These are phyloP conservation scores for Dendronephthya gigantea DNA, from an alignment of 64 coral and sea anemone genomes.

Conservation along the genomic window DNA sequence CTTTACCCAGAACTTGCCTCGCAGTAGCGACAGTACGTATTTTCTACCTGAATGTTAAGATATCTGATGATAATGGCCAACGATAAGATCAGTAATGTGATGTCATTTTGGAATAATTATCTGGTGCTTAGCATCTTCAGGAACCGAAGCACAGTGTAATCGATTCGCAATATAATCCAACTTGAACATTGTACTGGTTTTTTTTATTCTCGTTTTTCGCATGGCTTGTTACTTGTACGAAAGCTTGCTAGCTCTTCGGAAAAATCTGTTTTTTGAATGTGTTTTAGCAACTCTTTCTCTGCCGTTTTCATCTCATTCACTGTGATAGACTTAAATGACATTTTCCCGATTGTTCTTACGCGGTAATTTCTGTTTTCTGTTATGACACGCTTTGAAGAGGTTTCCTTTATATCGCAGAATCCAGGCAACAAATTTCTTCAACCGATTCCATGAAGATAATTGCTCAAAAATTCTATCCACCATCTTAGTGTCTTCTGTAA, in stretches of 20 bases:
- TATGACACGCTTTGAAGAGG: neutral
- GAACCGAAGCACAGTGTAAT: neutral
- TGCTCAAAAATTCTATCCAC: neutral
- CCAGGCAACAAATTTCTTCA: constrained; percentile 5
- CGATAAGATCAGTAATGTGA: constrained; percentile 37
- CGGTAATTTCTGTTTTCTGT: neutral
- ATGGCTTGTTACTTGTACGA: neutral
- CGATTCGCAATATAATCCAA: constrained; percentile 38
- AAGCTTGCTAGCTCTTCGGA: neutral
- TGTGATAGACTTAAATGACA: neutral
- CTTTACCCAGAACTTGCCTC: constrained; percentile 37
- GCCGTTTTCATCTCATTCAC: constrained; percentile 18
- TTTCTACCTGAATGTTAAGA: constrained; percentile 32
- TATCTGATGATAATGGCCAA: constrained; percentile 10
- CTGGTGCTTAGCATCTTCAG: constrained; percentile 32
- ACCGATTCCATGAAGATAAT: neutral
- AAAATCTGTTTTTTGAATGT: neutral
- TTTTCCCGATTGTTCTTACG: too few relatives aligned
- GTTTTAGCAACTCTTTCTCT: neutral
- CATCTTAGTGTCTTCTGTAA: neutral
- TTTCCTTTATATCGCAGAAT: neutral
- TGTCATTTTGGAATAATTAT: constrained; percentile 42
- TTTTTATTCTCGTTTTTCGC: constrained; percentile 32
- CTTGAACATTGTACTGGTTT: constrained; percentile 32
- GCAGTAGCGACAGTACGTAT: constrained; percentile 29